Percentiles rank a stretch among this genome's conserved stretches.
Evolutionary conservation across 2,888 invertebrate species (phyloP).

Genomic region (Iselma pallidipennis): DNA sequence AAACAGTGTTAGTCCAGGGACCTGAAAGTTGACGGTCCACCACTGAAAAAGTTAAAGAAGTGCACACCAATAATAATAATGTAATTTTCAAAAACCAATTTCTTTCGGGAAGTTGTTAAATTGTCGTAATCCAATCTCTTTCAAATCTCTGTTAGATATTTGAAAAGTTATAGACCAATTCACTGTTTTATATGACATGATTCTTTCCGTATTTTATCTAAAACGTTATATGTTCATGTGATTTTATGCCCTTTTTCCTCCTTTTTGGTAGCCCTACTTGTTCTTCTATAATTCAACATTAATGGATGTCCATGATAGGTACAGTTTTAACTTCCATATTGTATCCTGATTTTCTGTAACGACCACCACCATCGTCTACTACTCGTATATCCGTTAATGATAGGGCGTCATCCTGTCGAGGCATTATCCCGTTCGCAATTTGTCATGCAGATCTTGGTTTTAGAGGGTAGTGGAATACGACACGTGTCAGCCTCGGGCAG

Average conservation of each 20-base stretch:
- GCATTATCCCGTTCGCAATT: slow-evolving; percentile 13
- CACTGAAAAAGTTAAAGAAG: neutral
- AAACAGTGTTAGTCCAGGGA: no score
- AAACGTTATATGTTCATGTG: no score
- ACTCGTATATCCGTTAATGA: neutral
- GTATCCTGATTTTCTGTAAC: no score
- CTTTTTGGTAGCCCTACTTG: no score
- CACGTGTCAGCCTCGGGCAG: slow-evolving; percentile 26
- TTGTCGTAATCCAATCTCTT: neutral
- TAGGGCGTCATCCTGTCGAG: neutral
- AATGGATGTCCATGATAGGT: no score
- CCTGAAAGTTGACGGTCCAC: no score
- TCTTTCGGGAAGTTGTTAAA: neutral
- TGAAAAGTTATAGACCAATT: neutral
- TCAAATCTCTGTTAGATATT: neutral
- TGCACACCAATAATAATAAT: neutral
- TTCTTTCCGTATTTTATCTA: no score
- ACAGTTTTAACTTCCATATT: no score
- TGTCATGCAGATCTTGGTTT: slow-evolving; percentile 24
- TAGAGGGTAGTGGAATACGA: slow-evolving; percentile 17
- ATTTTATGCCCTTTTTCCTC: no score
- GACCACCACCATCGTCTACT: no score
- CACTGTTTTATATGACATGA: no score
- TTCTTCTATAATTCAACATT: no score
- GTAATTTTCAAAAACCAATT: neutral